phyloP scores from a whole-genome alignment of 2,113 vertebrate genomes.

The Apaloderma vittatum region DNA sequence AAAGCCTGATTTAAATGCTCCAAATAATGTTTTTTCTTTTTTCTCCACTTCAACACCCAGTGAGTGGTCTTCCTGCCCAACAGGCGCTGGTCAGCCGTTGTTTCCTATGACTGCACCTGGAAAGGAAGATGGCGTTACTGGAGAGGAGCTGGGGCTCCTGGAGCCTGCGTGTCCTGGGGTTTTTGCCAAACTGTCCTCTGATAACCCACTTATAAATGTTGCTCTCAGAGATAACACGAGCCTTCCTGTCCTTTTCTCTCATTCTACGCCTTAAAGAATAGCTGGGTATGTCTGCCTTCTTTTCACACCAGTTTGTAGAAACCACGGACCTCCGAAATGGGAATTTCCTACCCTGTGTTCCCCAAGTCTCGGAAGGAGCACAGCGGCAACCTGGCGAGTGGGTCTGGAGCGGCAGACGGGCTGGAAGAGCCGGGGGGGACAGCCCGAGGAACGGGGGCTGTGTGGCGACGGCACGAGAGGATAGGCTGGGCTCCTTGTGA shows the following conservation, averaged over 20 bases:
- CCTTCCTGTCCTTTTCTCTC: background rate
- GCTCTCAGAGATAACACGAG: background rate
- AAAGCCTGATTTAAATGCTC: background rate
- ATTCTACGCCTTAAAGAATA: background rate
- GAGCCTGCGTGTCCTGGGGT: no score
- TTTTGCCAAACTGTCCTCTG: background rate
- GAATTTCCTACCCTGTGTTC: background rate
- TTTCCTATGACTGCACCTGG: background rate
- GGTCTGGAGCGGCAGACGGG: background rate
- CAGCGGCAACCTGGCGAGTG: no score
- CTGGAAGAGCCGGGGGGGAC: background rate
- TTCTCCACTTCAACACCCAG: background rate
- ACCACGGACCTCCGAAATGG: background rate
- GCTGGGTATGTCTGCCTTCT: background rate
- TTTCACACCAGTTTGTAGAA: background rate
- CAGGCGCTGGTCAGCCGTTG: background rate
- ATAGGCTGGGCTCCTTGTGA: background rate
- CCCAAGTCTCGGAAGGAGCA: background rate
- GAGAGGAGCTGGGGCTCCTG: background rate
- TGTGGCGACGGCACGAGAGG: accelerated
- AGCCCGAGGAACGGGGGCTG: background rate
- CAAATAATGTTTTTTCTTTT: background rate
- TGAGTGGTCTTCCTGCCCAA: background rate
- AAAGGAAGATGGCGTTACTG: background rate
- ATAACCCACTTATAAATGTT: background rate